These are phyloP conservation scores for Orius insidiosus DNA, from an alignment of 1,140 invertebrate genomes.

Conservation along the genomic window DNA sequence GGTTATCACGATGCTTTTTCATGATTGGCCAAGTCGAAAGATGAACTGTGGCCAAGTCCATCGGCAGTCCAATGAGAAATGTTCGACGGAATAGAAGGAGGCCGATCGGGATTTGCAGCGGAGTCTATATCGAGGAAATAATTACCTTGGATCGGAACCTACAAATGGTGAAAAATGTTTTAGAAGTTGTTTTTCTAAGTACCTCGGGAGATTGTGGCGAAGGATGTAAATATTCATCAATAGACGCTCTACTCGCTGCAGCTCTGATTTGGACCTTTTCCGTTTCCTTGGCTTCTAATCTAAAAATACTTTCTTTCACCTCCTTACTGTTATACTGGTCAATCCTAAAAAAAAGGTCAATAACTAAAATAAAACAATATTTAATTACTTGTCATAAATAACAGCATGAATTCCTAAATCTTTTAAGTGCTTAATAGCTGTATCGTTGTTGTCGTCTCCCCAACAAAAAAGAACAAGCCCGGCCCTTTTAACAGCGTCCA, in stretches of 20 bases:
- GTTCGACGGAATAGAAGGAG: too few relatives aligned
- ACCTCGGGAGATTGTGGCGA: conserved; percentile 5
- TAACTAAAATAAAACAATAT: conserved; percentile 8
- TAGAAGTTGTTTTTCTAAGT: too few relatives aligned
- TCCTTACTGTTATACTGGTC: conserved; percentile 63
- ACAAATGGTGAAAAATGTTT: too few relatives aligned
- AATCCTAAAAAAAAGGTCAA: conserved; percentile 32
- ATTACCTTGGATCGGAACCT: too few relatives aligned
- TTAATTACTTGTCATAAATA: conserved; percentile 68
- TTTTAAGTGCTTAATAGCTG: conserved; percentile 69
- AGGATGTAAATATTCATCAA: conserved; percentile 15
- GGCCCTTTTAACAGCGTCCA: conserved; percentile 48
- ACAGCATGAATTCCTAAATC: conserved; percentile 76
- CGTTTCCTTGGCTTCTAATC: conserved; percentile 56
- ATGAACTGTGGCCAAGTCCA: too few relatives aligned
- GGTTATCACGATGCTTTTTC: too few relatives aligned
- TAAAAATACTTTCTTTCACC: conserved; percentile 67
- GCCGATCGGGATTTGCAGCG: too few relatives aligned
- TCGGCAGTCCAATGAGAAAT: too few relatives aligned
- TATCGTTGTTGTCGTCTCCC: conserved; percentile 89
- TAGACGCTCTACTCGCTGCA: conserved; percentile 26
- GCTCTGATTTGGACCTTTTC: conserved; percentile 42
- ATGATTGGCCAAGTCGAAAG: too few relatives aligned
- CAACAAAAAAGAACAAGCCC: conserved; percentile 84
- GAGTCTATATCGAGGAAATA: too few relatives aligned